Evolutionary conservation across 1,140 invertebrate genomes (phyloP).

Genomic region (Leptestheria dahalacensis): DNA sequence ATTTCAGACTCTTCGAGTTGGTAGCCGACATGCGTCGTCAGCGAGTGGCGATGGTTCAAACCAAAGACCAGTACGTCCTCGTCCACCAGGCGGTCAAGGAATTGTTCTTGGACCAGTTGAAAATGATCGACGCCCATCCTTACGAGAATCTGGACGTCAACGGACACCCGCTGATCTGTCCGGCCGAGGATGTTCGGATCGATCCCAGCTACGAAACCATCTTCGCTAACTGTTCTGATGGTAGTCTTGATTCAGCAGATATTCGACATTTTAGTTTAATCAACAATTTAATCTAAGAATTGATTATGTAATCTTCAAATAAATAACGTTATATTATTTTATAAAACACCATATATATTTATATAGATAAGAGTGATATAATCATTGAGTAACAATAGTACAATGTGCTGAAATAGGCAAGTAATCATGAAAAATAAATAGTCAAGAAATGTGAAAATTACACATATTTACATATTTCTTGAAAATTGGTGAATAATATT

Average conservation of each 20-base stretch:
- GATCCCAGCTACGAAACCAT: slow-evolving; percentile 21
- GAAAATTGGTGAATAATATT: too few relatives aligned
- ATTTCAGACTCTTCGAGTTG: slow-evolving; percentile 39
- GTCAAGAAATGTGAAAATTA: too few relatives aligned
- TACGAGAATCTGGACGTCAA: slow-evolving; percentile 39
- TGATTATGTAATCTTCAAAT: too few relatives aligned
- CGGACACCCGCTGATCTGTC: slow-evolving; percentile 28
- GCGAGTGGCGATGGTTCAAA: slow-evolving; percentile 45
- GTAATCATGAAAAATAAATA: too few relatives aligned
- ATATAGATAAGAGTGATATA: too few relatives aligned
- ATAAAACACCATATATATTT: too few relatives aligned
- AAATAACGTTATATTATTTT: too few relatives aligned
- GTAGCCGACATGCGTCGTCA: slow-evolving; percentile 41
- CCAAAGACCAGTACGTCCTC: slow-evolving; percentile 38
- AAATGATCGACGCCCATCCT: slow-evolving; percentile 39
- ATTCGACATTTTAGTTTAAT: not conserved
- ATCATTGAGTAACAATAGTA: too few relatives aligned
- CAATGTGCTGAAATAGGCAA: too few relatives aligned
- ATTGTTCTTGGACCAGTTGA: slow-evolving; percentile 37
- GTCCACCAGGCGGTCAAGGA: slow-evolving; percentile 37
- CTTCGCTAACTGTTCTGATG: slow-evolving; percentile 1
- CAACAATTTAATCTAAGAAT: too few relatives aligned
- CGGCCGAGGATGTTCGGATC: slow-evolving; percentile 18
- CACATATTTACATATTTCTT: too few relatives aligned
- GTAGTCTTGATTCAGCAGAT: not conserved